Base-by-base conservation (phyloP, 2,113 vertebrate species). In the Raja brachyura region DNA sequence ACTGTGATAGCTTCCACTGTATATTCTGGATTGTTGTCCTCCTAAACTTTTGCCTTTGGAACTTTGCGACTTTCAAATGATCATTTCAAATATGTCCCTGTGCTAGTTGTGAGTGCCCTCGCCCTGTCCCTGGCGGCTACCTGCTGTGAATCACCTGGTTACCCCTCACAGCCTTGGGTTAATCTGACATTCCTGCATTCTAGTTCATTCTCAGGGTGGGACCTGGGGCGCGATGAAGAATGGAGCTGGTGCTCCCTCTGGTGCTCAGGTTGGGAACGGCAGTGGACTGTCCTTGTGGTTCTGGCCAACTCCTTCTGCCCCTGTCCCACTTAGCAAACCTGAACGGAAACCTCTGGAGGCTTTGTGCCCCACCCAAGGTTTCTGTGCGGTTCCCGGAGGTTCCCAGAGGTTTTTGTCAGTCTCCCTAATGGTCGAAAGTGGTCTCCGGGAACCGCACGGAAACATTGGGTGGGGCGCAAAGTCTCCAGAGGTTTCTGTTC, bases 61-160 rank as follows among this genome's bases (percentile, higher is more conserved):
- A 77, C 13, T 31, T 9, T 77, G 31, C n/a, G 9, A 33, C 4
- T 77, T 76, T 33, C 16, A 31, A 77, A 77, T 33, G 0, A 33
- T 8, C 25, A 22, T 73, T 18, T 73, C 20, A 22, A 73, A 4
- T 14, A 48, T 14, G 33, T 16, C 14, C 3, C 16, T 20, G 11
- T 20, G 4, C 48, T 48, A 14, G 20, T 18, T 79, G 33, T 39
- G 5, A 39, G 0, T 4, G 13, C 77, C 16, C 14, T 48, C 77
- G 5, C 2, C 48, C 13, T 79, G 13, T 0, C 33, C 33, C 77
- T 18, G 3, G 0, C 5, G 3, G 0, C 5, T 20, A 14, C 13
- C 13, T 16, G 4, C 33, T 20, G 0, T 7, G 13, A 16, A 3
- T 16, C 16, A 0, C 33, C 13, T 39, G 0, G 0, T 5, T 39